These are phyloP conservation scores for Ceriagrion tenellum DNA, from an alignment of 2,888 invertebrate genomes.

Conservation along the genomic window DNA sequence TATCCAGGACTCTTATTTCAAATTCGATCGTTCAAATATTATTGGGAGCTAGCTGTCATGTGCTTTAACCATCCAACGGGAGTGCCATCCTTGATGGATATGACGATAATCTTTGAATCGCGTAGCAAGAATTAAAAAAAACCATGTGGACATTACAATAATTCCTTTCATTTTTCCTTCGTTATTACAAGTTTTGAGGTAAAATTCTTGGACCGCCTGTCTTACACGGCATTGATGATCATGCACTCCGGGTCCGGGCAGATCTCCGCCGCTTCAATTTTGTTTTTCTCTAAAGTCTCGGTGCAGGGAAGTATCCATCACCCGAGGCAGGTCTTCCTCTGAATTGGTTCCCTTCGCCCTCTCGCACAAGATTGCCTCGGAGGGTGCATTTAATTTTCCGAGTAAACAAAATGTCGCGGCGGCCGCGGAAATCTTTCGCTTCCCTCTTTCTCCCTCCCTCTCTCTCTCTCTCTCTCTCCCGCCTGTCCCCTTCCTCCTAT, in stretches of 20 bases:
- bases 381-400: constrained; percentile 49
- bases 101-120: too few relatives aligned
- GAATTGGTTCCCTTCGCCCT: background rate
- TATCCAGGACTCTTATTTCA: too few relatives aligned
- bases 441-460: background rate
- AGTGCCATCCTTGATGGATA: too few relatives aligned
- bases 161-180: too few relatives aligned
- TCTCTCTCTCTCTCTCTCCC: background rate
- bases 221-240: background rate
- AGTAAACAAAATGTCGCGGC: constrained; percentile 53
- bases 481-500: background rate
- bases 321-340: constrained; percentile 9
- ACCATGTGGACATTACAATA: too few relatives aligned
- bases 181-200: too few relatives aligned
- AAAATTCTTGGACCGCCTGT: background rate
- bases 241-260: background rate
- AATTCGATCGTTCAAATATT: too few relatives aligned
- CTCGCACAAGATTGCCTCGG: constrained; percentile 48
- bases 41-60: too few relatives aligned
- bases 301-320: background rate
- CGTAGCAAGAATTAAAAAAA: too few relatives aligned
- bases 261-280: background rate
- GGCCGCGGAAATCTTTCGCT: constrained; percentile 3
- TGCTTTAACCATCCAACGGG: too few relatives aligned
- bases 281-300: background rate